A percentile compares a stretch with the other conserved stretches of the same genome.
Conservation (phyloP, 2,113 vertebrate genomes). For the Sakesphorus luctuosus region DNA sequence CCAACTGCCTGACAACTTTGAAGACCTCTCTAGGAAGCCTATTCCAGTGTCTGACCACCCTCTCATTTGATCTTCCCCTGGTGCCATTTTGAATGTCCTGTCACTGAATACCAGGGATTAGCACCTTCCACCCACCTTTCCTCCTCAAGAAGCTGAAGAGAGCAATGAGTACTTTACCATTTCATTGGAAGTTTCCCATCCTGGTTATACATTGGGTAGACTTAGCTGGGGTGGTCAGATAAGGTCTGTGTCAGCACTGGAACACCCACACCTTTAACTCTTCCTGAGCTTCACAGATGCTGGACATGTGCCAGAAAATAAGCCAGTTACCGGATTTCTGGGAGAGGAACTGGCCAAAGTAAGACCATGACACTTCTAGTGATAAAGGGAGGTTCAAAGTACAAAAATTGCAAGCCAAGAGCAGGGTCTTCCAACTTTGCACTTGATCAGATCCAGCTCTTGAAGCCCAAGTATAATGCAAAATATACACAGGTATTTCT, state of each 20-base stretch:
- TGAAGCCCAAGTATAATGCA: neutral
- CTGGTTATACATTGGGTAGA: neutral
- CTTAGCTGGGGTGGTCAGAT: neutral
- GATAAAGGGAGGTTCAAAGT: neutral
- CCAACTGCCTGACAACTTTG: neutral
- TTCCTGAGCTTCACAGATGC: neutral
- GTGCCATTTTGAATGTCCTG: neutral
- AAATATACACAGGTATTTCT: too few relatives aligned
- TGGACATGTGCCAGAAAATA: neutral
- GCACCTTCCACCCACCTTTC: neutral
- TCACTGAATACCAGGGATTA: neutral
- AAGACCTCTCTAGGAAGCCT: neutral
- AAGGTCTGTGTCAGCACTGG: neutral
- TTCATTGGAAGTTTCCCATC: neutral
- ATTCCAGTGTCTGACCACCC: neutral
- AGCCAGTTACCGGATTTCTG: neutral
- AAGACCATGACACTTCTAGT: neutral
- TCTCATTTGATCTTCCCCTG: neutral
- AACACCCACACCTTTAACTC: neutral
- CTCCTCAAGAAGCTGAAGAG: neutral
- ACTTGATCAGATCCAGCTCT: neutral
- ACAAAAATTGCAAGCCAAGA: neutral
- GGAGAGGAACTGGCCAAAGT: neutral
- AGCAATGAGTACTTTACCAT: neutral
- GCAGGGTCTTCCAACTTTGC: neutral